Percentiles rank a stretch among this genome's conserved stretches.
Conservation (phyloP, 2,113 vertebrate species). For the Zapornia atra region DNA sequence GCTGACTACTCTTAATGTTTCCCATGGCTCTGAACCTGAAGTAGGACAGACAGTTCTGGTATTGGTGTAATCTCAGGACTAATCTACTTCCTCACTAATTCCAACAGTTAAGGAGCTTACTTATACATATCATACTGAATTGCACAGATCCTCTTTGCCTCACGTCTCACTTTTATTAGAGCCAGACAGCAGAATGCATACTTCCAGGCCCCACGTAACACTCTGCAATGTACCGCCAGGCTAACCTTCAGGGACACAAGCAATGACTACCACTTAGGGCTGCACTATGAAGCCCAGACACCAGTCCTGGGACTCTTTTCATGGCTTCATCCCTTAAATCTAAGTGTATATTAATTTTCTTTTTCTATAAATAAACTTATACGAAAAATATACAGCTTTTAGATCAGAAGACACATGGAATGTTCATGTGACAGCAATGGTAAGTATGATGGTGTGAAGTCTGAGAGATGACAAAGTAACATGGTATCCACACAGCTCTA, state of each 20-base stretch:
- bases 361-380: not conserved
- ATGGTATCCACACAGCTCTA: not conserved
- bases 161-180: not conserved
- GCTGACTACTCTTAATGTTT: slow-evolving; percentile 8
- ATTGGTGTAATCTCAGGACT: slow-evolving; percentile 48
- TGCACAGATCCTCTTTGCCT: slow-evolving; percentile 55
- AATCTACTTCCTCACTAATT: slow-evolving; percentile 61
- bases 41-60: slow-evolving; percentile 20
- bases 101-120: slow-evolving; percentile 50
- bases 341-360: not conserved
- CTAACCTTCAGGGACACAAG: not conserved
- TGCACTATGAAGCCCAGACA: not conserved
- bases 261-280: not conserved
- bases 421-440: not conserved
- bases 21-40: slow-evolving; percentile 30
- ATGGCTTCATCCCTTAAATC: not conserved
- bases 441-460: not conserved
- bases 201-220: not conserved
- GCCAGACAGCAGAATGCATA: not conserved
- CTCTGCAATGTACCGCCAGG: not conserved
- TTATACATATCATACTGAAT: slow-evolving; percentile 42
- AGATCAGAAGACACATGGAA: not conserved
- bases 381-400: not conserved
- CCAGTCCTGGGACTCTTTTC: not conserved
- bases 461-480: not conserved